Percentiles rank a stretch among this genome's conserved stretches.
Evolutionary conservation across 2,888 invertebrate genomes (phyloP).

Genomic region (Tubulanus polymorphus): DNA sequence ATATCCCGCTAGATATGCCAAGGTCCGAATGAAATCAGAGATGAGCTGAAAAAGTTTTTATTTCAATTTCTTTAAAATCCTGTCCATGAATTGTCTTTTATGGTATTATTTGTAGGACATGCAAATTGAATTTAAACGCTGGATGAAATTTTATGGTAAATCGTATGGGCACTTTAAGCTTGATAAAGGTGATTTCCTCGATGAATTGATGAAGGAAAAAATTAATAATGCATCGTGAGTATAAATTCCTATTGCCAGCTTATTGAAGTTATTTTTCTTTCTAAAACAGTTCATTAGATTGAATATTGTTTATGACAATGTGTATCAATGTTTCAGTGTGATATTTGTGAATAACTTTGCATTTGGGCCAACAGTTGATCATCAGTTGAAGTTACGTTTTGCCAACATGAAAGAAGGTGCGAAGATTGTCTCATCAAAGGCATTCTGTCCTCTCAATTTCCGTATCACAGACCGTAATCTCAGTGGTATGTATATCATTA

Average conservation of each 20-base stretch:
- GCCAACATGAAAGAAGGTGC: conserved; percentile 83
- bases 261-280: background rate
- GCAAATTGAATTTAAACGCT: conserved; percentile 84
- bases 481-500: conserved; percentile 63
- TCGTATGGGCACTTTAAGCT: conserved; percentile 74
- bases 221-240: conserved; percentile 79
- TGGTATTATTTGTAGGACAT: no score
- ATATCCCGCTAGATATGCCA: conserved; percentile 91
- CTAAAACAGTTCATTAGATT: background rate
- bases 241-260: background rate
- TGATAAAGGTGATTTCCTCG: conserved; percentile 91
- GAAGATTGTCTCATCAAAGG: conserved; percentile 95
- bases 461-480: conserved; percentile 96
- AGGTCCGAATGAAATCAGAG: no score
- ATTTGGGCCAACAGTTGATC: conserved; percentile 95
- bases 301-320: background rate
- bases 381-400: conserved; percentile 89
- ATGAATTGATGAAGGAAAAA: conserved; percentile 86
- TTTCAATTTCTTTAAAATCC: no score
- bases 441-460: conserved; percentile 98
- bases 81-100: no score
- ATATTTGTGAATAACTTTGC: conserved; percentile 99
- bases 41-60: no score
- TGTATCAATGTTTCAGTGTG: conserved; percentile 57
- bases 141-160: conserved; percentile 99